Base-by-base conservation (phyloP, 1,140 invertebrate genomes). In the Saxidomus purpurata region DNA sequence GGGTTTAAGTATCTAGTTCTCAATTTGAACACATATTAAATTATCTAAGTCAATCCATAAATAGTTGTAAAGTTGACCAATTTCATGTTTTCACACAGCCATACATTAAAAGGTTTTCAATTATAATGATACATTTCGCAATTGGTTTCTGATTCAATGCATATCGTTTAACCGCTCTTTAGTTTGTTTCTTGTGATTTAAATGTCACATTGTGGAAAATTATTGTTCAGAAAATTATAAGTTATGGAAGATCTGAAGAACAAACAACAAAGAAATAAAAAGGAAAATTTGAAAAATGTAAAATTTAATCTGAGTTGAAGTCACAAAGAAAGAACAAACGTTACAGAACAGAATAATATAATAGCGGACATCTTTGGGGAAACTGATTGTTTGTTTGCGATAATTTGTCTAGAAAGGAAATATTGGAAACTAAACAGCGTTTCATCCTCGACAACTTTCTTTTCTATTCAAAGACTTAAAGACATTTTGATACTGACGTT, bases 101-200 rank as follows among this genome's bases (percentile, higher is more conserved):
- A 71, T 71, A 71, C 36, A 71, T 71, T 71, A 38, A 8, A 22
- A 71, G 13, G 28, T 38, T 36, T 28, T 38, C 67, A 71, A 71
- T 71, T 71, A 71, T 28, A 71, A 1, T 71, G 67, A 71, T 71
- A 71, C 28, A 28, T 71, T 71, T 71, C 34, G 67, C 67, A 71
- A 71, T 71, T 28, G 34, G 0, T 71, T 71, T 38, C 34, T 38
- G 28, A 71, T 38, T 38, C 67, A 71, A 71, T 71, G 15, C 67
- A 38, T 38, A 28, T 38, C 67, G 22, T 71, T 71, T 71, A 71
- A 38, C 67, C 34, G 67, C 67, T 38, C 2, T 71, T 71, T 71
- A 71, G 67, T 38, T 71, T 71, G 67, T 71, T 71, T 71, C 67
- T 71, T 71, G 67, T 71, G 15, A 71, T 71, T 71, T 38, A 71